Base-by-base conservation (phyloP, 1,140 invertebrate species). In the Cherax destructor region DNA sequence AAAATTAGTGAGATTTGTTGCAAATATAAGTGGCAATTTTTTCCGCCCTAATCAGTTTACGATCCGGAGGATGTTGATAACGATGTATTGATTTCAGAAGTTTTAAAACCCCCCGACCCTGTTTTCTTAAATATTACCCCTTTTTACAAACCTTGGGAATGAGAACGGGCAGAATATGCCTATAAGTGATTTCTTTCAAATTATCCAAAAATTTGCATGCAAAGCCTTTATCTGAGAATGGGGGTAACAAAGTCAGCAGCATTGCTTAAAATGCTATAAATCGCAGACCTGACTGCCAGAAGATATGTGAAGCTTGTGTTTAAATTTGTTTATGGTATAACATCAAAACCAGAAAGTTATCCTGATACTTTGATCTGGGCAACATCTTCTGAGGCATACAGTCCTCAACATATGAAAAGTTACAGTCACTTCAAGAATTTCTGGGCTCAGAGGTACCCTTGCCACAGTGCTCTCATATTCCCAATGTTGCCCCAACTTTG, bases 261-360 rank as follows among this genome's bases (percentile, higher is more conserved):
- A 16, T 52, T 88, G n/a, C 72, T 88, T n/a, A 72, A 30, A 56
- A n/a, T n/a, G 86, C 59, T 9, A 49, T 81, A 41, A 80, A 88
- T 50, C 59, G 59, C 5, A 24, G 61, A 49, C 4, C 3, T 49
- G 86, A 88, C 52, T 88, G 61, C 65, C 59, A 9, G 0, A 30
- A 72, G 41, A 30, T 88, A 9, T 88, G 86, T 56, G 30, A 50
- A 56, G 13, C n/a, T n/a, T n/a, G n/a, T n/a, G n/a, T n/a, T n/a
- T n/a, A n/a, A n/a, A n/a, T 88, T 80, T 88, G 50, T 88, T 41
- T 88, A 50, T 72, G 78, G 86, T 81, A 56, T 13, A 41, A 11
- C 41, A 49, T 11, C 11, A 5, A 65, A 30, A 69, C 86, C 86
- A n/a, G 9, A 5, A 3, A 50, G 30, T 10, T 88, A 88, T 69